Evolutionary conservation across 2,113 vertebrate genomes (phyloP).

Genomic region (Cololabis saira): DNA sequence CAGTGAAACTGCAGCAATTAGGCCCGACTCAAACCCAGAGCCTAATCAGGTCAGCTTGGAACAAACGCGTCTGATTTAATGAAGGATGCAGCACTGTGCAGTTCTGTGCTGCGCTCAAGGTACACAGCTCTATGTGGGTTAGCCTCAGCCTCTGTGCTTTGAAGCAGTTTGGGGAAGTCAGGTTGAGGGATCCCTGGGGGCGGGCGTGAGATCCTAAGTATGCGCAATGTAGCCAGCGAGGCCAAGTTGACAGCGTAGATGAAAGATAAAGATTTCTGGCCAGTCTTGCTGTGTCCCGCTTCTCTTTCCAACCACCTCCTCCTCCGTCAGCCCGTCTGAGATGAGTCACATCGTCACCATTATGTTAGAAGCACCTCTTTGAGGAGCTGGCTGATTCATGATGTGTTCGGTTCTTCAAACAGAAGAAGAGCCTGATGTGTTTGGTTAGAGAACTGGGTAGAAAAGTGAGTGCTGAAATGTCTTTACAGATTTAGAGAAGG

Average conservation of each 20-base stretch:
- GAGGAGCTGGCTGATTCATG: neutral
- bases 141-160: constrained; percentile 62
- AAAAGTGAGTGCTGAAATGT: constrained; percentile 35
- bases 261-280: constrained; percentile 37
- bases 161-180: constrained; percentile 72
- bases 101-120: constrained; percentile 41
- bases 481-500: constrained; percentile 47
- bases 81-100: constrained; percentile 54
- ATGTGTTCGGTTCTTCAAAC: neutral
- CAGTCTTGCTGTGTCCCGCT: neutral
- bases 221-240: constrained; percentile 37
- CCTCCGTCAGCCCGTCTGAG: neutral
- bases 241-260: constrained; percentile 36
- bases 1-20: constrained; percentile 62
- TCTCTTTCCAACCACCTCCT: neutral
- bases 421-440: constrained; percentile 7
- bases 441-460: constrained; percentile 27
- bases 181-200: constrained; percentile 55
- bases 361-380: too few relatives aligned
- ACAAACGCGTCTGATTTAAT: constrained; percentile 63
- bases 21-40: constrained; percentile 53
- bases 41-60: constrained; percentile 67
- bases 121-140: constrained; percentile 70
- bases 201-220: constrained; percentile 48
- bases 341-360: constrained; percentile 40